Percentiles rank a stretch among this genome's conserved stretches.
phyloP scores from a whole-genome alignment of 1,140 invertebrate genomes.

The Vanessa tameamea region DNA sequence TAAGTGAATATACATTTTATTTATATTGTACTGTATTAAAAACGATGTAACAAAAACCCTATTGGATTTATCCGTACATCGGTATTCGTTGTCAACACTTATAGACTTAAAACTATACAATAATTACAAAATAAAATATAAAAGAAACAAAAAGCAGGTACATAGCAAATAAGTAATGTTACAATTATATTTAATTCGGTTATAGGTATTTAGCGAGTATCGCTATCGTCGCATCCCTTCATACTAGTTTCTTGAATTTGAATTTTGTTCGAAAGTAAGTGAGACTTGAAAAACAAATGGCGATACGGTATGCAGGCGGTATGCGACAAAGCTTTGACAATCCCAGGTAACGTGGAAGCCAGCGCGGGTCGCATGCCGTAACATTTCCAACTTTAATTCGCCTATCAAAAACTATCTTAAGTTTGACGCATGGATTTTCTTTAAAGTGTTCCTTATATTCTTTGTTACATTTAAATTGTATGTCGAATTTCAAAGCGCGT shows the following conservation, averaged over 20 bases:
- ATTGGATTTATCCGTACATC: too few relatives aligned
- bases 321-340: conserved; percentile 64
- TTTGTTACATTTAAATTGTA: conserved; percentile 12
- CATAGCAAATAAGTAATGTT: too few relatives aligned
- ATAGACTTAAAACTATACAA: too few relatives aligned
- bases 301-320: conserved; percentile 49
- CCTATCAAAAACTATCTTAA: conserved; percentile 43
- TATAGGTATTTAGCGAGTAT: not conserved
- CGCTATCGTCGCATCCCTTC: conserved; percentile 4
- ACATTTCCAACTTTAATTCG: conserved; percentile 53
- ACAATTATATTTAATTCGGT: not conserved
- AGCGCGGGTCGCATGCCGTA: conserved; percentile 46
- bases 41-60: too few relatives aligned
- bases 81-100: too few relatives aligned
- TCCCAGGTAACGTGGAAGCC: conserved; percentile 22
- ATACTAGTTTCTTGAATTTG: conserved; percentile 46
- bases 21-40: too few relatives aligned
- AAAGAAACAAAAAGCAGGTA: too few relatives aligned
- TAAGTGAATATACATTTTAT: too few relatives aligned
- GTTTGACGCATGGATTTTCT: conserved; percentile 32
- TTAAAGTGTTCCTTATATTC: conserved; percentile 14
- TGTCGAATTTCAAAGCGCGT: not conserved
- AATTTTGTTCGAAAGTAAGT: conserved; percentile 50
- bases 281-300: conserved; percentile 64
- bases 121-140: too few relatives aligned